Percentiles rank a stretch among this genome's conserved stretches.
phyloP scores from a whole-genome alignment of 2,113 vertebrate genomes.

The Pongo pygmaeus region DNA sequence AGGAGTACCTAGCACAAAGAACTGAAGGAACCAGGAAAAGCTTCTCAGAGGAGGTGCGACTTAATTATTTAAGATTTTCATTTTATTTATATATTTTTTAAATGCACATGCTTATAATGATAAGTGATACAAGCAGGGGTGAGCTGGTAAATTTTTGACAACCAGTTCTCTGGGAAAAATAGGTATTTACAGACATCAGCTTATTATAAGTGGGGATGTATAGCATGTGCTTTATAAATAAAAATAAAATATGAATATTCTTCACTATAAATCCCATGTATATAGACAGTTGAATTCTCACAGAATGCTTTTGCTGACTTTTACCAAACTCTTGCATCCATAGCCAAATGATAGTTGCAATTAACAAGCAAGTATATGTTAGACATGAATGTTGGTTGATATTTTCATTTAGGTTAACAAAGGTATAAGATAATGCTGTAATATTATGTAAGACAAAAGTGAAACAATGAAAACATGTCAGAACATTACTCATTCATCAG shows the following conservation, averaged over 20 bases:
- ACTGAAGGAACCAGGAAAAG: neutral
- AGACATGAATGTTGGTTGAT: neutral
- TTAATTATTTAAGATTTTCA: slow-evolving; percentile 21
- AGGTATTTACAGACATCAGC: neutral
- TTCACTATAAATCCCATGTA: neutral
- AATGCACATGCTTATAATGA: neutral
- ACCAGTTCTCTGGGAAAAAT: neutral
- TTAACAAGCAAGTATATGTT: neutral
- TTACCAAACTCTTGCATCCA: neutral
- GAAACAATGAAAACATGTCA: neutral
- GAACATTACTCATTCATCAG: neutral
- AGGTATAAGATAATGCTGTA: neutral
- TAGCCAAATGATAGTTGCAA: neutral
- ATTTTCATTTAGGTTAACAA: slow-evolving; percentile 21
- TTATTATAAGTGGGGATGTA: neutral
- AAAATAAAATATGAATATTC: neutral
- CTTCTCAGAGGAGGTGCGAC: neutral
- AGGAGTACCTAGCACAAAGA: neutral
- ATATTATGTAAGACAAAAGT: neutral
- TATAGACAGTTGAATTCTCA: neutral
- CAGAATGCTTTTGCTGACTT: neutral
- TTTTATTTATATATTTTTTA: slow-evolving; percentile 12
- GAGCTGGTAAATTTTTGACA: neutral
- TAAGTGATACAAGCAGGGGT: neutral
- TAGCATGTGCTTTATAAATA: neutral